Evolutionary conservation across 2,888 invertebrate species (phyloP), one percentile per base, ranked within the genome.

Genomic region (Diarsia mendica): DNA sequence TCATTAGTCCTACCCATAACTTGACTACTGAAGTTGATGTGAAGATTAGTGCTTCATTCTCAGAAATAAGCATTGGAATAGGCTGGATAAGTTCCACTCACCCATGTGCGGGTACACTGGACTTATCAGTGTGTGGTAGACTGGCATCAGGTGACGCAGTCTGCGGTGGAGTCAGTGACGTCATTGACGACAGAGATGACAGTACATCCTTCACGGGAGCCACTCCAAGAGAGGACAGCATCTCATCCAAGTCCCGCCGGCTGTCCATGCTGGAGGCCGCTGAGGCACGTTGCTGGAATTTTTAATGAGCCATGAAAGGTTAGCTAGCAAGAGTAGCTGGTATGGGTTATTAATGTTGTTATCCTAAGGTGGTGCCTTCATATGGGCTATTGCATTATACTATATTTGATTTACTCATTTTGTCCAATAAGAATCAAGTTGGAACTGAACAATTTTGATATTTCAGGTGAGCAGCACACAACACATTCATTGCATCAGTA

Each of bases 131-230:
- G 82, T 97, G 97, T 83, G 98, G 98, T 82, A 98, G 95, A 89
- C 98, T 98, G 83, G 97, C 97, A 90, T 98, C 98, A 0, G 98
- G 98, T 53, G 98, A 98, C 75, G 97, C 97, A 69, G 98, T 98
- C 90, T 98, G 98, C 85, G 98, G 98, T 2, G 98, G 98, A 20
- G 98, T 98, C 66, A 98, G 94, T 15, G 98, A 98, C 87, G 98
- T 98, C 93, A 98, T 97, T 84, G 98, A 98, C 0, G 98, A 98
- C 63, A 98, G 97, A 75, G 98, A 98, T 1, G 98, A 98, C 68
- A 98, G 94, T 10, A 98, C 98, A 93, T 98, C 98, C 90, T 98
- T 98, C 46, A 98, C 98, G 0, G 99, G 98, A 4, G 98, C 98
- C 86, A 99, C 98, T 66, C 98, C 99, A 70, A 99, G 95, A 1